Evolutionary conservation across 1,140 invertebrate genomes (phyloP), one percentile per base, ranked within the genome.

Genomic region (Latrodectus geometricus): DNA sequence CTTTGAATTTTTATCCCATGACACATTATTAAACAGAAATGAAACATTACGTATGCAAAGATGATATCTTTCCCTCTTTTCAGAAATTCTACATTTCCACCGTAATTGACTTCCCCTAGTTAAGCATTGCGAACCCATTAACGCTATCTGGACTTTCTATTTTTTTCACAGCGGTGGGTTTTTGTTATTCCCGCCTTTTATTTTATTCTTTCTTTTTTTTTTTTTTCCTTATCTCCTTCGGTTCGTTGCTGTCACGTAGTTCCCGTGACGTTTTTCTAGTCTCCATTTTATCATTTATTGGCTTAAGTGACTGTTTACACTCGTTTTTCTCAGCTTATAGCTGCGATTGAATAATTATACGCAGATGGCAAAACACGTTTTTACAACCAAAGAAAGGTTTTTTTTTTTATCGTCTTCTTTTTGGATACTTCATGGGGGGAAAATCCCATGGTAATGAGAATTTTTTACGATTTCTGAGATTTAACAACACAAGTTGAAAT

Each of bases 221-320:
- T 73, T 9, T 52, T 52, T n/a, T n/a, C 49, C n/a, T 4, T 21
- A 70, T 35, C 48, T 70, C 48, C 20, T 50, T 50, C 20, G 52
- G 49, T 11, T 74, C 48, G 48, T 73, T 52, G 72, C 52, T 50
- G n/a, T 74, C 48, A 9, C 72, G 52, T 12, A 17, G 49, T 74
- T n/a, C 72, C 72, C 5, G 17, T 50, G 72, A n/a, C 72, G 48
- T 14, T 17, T 20, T 20, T 74, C 72, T 74, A 50, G n/a, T 50
- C 49, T 50, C 21, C 72, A 20, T 74, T 74, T 74, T 74, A 74
- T 74, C 72, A 74, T 74, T 74, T 50, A 74, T 52, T 74, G 48
- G 72, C 49, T 48, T 74, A 74, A 74, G 72, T 74, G 72, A 74
- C 52, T 74, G 72, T 74, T 74, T 74, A 74, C 72, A 74, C 52